These are phyloP conservation scores for Sinocyclocheilus anshuiensis DNA, from an alignment of 2,113 vertebrate genomes.

Conservation along the genomic window DNA sequence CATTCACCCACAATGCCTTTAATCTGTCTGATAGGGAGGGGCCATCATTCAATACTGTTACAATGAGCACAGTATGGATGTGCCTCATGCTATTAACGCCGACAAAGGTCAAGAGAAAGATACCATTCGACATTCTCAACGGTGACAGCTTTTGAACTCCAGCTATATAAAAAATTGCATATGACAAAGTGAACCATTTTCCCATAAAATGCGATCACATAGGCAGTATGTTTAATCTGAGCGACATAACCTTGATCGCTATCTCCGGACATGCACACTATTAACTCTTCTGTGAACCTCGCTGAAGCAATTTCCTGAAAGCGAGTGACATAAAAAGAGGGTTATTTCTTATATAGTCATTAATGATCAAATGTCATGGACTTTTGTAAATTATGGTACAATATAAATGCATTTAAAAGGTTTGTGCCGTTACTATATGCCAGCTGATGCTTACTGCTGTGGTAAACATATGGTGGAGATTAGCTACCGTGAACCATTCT, in stretches of 20 bases:
- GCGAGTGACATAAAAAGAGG: slow-evolving; percentile 23
- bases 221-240: neutral
- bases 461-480: slow-evolving; percentile 58
- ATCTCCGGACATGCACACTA: slow-evolving; percentile 15
- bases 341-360: neutral
- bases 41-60: slow-evolving; percentile 19
- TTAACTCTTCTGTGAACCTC: slow-evolving; percentile 40
- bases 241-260: slow-evolving; percentile 16
- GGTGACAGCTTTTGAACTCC: slow-evolving; percentile 3
- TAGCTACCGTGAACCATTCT: slow-evolving; percentile 53
- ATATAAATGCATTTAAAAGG: slow-evolving; percentile 19
- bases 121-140: slow-evolving; percentile 6
- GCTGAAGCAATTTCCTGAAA: slow-evolving; percentile 26
- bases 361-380: slow-evolving; percentile 6
- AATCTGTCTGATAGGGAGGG: slow-evolving; percentile 25
- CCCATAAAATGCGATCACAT: neutral
- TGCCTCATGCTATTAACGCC: slow-evolving; percentile 13
- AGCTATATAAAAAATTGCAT: neutral
- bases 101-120: slow-evolving; percentile 24
- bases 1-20: slow-evolving; percentile 37
- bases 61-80: slow-evolving; percentile 38
- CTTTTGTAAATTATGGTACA: neutral
- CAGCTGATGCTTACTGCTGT: slow-evolving; percentile 39
- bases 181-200: slow-evolving; percentile 16
- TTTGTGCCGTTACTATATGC: neutral